Conservation (phyloP, 2,888 invertebrate species). For the Oligia latruncula region DNA sequence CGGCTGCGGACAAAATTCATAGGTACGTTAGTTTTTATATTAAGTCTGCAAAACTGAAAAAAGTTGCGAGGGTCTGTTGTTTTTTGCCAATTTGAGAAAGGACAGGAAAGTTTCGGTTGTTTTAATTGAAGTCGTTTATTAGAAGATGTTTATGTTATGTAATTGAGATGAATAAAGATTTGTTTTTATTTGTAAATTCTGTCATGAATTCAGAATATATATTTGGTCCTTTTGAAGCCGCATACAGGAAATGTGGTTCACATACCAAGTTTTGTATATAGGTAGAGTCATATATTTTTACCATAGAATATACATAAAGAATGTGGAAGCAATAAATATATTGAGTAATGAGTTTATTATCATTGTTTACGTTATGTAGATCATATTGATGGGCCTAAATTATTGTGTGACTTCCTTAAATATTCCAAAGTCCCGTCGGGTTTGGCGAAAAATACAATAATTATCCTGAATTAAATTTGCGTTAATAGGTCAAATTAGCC, state of each 20-base stretch:
- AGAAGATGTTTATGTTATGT: neutral
- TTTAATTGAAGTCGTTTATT: neutral
- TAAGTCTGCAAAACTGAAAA: neutral
- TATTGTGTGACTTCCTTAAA: slow-evolving; percentile 2
- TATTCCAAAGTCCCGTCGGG: neutral
- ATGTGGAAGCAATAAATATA: too few relatives aligned
- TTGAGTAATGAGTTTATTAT: too few relatives aligned
- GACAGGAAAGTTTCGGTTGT: neutral
- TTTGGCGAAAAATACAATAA: neutral
- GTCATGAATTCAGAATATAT: slow-evolving; percentile 2
- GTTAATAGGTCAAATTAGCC: neutral
- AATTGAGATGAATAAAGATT: neutral
- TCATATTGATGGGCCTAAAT: neutral
- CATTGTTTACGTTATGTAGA: slow-evolving; percentile 10
- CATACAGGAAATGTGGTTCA: slow-evolving; percentile 38
- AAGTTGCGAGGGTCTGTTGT: neutral
- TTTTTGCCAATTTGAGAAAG: slow-evolving; percentile 4
- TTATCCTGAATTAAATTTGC: neutral
- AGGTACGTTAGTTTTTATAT: slow-evolving; percentile 30
- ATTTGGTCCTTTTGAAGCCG: slow-evolving; percentile 4
- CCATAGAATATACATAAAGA: neutral
- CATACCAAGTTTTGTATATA: slow-evolving; percentile 6
- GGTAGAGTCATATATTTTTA: neutral
- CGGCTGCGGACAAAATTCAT: slow-evolving; percentile 70
- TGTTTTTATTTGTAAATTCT: neutral